Conservation (phyloP, 2,797 vertebrate genomes). For the Numenius phaeopus region DNA sequence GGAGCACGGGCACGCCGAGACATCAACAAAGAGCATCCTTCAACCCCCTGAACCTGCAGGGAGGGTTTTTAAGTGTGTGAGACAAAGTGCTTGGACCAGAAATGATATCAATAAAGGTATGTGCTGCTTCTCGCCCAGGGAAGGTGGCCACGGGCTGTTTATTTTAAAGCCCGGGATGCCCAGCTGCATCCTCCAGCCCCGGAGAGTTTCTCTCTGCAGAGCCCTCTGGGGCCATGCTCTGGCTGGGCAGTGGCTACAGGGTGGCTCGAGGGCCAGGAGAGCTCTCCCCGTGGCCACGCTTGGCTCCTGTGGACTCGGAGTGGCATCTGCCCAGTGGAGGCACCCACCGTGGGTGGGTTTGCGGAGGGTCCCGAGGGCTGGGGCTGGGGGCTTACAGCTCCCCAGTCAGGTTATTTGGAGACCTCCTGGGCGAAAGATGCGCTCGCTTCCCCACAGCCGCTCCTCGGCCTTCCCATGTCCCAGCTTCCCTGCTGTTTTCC, state of each 20-base stretch:
- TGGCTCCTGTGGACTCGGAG: neutral
- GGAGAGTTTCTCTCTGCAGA: neutral
- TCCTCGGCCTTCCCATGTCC: accelerated
- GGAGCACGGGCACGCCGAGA: neutral
- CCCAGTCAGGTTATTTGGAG: neutral
- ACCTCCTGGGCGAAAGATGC: neutral
- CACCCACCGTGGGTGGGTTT: accelerated
- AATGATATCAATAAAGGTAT: accelerated
- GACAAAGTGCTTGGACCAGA: accelerated
- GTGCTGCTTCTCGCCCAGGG: neutral
- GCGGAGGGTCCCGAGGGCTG: neutral
- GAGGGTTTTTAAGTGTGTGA: neutral
- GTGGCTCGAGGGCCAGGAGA: neutral
- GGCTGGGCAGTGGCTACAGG: neutral
- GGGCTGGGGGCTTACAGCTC: neutral
- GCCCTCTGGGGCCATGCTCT: accelerated
- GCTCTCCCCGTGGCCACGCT: accelerated
- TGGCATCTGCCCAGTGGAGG: neutral
- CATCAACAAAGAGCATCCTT: neutral
- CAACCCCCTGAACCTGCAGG: neutral
- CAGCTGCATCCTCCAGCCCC: neutral
- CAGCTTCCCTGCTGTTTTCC: neutral
- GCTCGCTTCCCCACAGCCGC: neutral
- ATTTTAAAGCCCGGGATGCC: neutral
- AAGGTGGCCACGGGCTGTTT: accelerated